A percentile compares a stretch with the other conserved stretches of the same genome.
Conservation (phyloP, 2,888 invertebrate species). For the Scaptodrosophila latifasciaeformis region DNA sequence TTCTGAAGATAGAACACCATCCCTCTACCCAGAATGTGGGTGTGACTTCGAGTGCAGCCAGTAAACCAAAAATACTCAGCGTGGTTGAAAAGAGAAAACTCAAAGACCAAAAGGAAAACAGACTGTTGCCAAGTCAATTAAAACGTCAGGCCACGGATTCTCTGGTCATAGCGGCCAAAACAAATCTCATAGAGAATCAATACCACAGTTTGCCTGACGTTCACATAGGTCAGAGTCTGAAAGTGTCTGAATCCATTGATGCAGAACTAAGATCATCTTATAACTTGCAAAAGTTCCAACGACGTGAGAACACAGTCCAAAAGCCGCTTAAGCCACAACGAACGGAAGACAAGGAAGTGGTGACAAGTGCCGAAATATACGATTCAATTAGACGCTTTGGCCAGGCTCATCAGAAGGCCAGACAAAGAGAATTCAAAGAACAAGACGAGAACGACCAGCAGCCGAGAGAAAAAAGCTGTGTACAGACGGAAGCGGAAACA, state of each 20-base stretch:
- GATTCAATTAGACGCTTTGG: conserved; percentile 73
- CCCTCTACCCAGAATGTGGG: conserved; percentile 35
- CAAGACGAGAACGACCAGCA: conserved; percentile 40
- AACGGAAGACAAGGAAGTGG: conserved; percentile 20
- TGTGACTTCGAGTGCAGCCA: conserved; percentile 70
- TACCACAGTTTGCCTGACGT: conserved; percentile 84
- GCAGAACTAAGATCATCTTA: conserved; percentile 79
- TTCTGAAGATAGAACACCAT: conserved; percentile 60
- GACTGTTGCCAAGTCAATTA: conserved; percentile 34
- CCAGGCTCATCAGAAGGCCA: conserved; percentile 70
- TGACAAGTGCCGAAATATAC: conserved; percentile 67
- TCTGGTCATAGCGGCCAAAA: conserved; percentile 42
- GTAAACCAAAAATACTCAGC: conserved; percentile 78
- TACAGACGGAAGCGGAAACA: conserved; percentile 25
- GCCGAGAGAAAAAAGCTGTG: too few species aligned
- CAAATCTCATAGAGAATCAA: conserved; percentile 79
- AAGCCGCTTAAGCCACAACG: conserved; percentile 13
- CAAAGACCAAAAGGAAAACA: conserved; percentile 37
- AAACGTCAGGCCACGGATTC: conserved; percentile 58
- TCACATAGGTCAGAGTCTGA: conserved; percentile 81
- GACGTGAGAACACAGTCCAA: conserved; percentile 29
- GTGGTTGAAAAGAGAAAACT: conserved; percentile 74
- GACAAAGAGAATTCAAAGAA: conserved; percentile 66
- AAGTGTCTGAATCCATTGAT: conserved; percentile 83
- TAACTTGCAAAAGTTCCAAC: conserved; percentile 61